Evolutionary conservation across 1,140 invertebrate genomes (phyloP).

Genomic region (Rhagoletis zephyria): DNA sequence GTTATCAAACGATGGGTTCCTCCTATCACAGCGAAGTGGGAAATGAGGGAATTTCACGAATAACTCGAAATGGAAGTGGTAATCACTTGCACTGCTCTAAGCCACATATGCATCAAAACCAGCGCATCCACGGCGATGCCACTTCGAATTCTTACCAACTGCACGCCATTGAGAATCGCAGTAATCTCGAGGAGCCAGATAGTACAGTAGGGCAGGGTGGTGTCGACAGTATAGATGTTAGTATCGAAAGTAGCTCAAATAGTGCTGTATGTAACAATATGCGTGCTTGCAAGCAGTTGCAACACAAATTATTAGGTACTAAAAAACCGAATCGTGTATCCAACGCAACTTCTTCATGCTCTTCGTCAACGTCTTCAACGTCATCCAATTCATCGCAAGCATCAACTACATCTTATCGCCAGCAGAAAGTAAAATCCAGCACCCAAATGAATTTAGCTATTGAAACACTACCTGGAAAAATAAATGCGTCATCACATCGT

Average conservation of each 20-base stretch:
- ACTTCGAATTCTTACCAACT: background rate
- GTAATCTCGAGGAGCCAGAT: background rate
- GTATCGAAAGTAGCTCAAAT: background rate
- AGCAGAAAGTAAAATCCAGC: slow-evolving; percentile 19
- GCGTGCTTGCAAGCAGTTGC: background rate
- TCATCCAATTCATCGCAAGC: slow-evolving; percentile 54
- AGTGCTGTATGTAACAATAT: background rate
- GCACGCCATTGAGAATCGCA: background rate
- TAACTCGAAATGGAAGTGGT: slow-evolving; percentile 12
- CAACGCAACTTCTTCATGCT: background rate
- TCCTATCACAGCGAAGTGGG: background rate
- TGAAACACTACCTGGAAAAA: slow-evolving; percentile 50
- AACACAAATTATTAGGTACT: background rate
- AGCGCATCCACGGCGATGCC: background rate
- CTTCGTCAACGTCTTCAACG: slow-evolving; percentile 43
- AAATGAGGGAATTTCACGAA: background rate
- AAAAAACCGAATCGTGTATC: slow-evolving; percentile 43
- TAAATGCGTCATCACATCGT: slow-evolving; percentile 19
- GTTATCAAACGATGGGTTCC: background rate
- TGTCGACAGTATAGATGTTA: background rate
- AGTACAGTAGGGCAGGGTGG: background rate
- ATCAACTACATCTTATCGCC: slow-evolving; percentile 49
- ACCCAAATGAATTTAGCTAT: slow-evolving; percentile 53
- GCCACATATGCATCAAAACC: slow-evolving; percentile 26
- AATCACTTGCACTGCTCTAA: background rate